phyloP scores from a whole-genome alignment of 2,888 invertebrate genomes.

The Thecophora atra region DNA sequence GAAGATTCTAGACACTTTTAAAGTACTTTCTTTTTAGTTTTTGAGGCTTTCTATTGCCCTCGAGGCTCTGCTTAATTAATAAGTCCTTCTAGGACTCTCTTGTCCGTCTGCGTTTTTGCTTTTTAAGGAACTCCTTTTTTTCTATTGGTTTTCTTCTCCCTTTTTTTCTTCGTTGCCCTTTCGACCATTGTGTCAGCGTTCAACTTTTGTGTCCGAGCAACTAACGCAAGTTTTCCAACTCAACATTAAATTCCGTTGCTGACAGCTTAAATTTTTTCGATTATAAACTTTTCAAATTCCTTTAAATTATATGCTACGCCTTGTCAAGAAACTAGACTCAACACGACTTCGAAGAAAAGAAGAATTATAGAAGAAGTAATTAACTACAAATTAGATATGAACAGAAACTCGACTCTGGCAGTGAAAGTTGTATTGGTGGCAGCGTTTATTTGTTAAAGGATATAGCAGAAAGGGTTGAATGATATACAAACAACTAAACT shows the following conservation, averaged over 20 bases:
- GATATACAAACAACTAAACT: no score
- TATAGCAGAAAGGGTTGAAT: no score
- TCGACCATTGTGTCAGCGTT: no score
- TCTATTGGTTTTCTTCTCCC: no score
- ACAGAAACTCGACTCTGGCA: not conserved
- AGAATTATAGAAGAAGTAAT: not conserved
- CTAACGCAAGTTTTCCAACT: slow-evolving; percentile 25
- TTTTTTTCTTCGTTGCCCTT: not conserved
- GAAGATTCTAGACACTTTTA: no score
- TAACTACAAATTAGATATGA: not conserved
- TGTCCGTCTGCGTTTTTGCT: not conserved
- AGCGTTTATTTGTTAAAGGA: no score
- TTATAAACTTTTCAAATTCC: slow-evolving; percentile 37
- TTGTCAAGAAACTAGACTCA: not conserved
- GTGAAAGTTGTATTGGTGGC: no score
- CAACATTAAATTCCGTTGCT: slow-evolving; percentile 42
- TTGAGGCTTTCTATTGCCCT: no score
- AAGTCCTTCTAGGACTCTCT: not conserved
- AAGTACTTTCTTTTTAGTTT: no score
- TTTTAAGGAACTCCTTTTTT: no score
- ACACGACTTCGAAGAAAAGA: not conserved
- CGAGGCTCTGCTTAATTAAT: not conserved
- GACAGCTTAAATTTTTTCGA: slow-evolving; percentile 44
- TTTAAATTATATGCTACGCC: slow-evolving; percentile 24
- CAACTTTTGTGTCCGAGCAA: not conserved